Evolutionary conservation across 2,888 invertebrate species (phyloP).

Genomic region (Anarsia innoxiella): DNA sequence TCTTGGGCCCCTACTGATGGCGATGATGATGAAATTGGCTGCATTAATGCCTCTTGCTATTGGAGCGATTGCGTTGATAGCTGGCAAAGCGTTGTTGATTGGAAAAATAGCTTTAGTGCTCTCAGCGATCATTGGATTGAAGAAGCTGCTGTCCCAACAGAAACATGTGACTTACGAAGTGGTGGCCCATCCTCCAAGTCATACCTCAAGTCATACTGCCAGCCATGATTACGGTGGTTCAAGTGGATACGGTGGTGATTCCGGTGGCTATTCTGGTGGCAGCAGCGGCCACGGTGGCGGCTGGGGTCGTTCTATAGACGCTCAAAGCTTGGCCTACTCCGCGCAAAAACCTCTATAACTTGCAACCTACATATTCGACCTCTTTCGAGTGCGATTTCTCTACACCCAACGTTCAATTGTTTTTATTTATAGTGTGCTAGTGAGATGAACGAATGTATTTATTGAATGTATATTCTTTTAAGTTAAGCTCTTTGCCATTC

Average conservation of each 20-base stretch:
- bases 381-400: constrained; percentile 55
- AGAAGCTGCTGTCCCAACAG: constrained; percentile 86
- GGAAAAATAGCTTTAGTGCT: constrained; percentile 90
- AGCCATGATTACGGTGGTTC: constrained; percentile 78
- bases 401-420: constrained; percentile 35
- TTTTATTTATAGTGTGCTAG: constrained; percentile 40
- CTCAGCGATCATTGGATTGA: constrained; percentile 88
- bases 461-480: constrained; percentile 28
- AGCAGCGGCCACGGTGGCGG: constrained; percentile 65
- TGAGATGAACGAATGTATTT: constrained; percentile 50
- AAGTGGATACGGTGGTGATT: constrained; percentile 76
- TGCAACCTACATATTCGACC: constrained; percentile 53
- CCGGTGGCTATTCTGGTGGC: constrained; percentile 60
- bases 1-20: constrained; percentile 83
- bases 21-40: constrained; percentile 85
- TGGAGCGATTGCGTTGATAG: constrained; percentile 88
- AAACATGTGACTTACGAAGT: constrained; percentile 93
- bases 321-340: constrained; percentile 86
- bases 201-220: constrained; percentile 80
- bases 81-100: constrained; percentile 88
- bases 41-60: constrained; percentile 85
- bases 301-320: constrained; percentile 86
- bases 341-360: constrained; percentile 80
- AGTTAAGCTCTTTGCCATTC: constrained; percentile 29
- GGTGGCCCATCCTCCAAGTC: constrained; percentile 85